Percentiles rank a stretch among this genome's conserved stretches.
Conservation (phyloP, 2,888 invertebrate genomes). For the Lordiphosa fenestrarum region DNA sequence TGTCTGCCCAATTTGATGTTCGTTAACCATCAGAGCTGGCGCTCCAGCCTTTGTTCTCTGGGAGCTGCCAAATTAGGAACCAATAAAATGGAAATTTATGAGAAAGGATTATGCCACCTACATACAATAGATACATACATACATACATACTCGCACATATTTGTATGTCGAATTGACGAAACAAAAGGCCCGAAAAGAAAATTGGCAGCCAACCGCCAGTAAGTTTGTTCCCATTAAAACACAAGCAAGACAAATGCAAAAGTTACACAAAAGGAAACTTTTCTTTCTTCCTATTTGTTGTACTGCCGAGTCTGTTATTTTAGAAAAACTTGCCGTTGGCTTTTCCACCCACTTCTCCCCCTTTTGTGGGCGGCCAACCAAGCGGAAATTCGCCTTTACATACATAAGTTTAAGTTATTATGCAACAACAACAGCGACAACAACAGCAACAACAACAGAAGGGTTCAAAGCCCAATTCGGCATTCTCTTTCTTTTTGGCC, state of each 20-base stretch:
- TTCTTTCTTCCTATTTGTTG: constrained; percentile 40
- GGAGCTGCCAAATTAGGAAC: constrained; percentile 56
- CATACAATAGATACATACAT: constrained; percentile 32
- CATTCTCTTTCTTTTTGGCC: constrained; percentile 1
- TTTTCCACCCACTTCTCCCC: background rate
- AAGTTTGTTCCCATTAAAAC: constrained; percentile 67
- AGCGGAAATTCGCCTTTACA: constrained; percentile 50
- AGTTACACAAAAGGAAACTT: constrained; percentile 66
- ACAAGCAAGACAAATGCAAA: constrained; percentile 66
- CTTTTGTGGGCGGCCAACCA: constrained; percentile 37
- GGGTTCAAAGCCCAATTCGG: constrained; percentile 10
- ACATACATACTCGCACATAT: constrained; percentile 5
- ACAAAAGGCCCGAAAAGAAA: constrained; percentile 38
- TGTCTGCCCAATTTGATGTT: constrained; percentile 35
- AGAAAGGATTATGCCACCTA: constrained; percentile 27
- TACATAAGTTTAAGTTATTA: constrained; percentile 67
- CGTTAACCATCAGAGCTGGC: constrained; percentile 26
- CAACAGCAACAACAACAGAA: constrained; percentile 42
- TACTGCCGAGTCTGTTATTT: constrained; percentile 54
- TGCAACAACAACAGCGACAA: constrained; percentile 21
- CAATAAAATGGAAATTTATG: constrained; percentile 66
- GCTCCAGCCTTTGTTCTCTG: background rate
- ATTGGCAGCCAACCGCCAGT: constrained; percentile 51
- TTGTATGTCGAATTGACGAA: constrained; percentile 18
- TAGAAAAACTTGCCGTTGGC: constrained; percentile 53